These are phyloP conservation scores for Laodelphax striatellus DNA, from an alignment of 1,140 invertebrate genomes.

Conservation along the genomic window DNA sequence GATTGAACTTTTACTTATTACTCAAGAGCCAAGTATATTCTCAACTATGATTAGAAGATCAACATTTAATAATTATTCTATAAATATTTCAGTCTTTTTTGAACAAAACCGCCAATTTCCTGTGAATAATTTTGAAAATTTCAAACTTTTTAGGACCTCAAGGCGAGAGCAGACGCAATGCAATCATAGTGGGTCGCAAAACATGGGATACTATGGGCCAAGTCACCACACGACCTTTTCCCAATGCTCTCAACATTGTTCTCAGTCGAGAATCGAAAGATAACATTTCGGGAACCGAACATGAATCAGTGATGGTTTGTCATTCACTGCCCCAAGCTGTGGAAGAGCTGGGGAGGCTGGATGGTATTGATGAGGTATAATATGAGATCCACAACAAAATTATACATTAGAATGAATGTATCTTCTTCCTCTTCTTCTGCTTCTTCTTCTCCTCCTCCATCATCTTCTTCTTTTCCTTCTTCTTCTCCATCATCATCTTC, in stretches of 20 bases:
- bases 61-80: no score
- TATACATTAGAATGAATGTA: no score
- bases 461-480: no score
- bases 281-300: not conserved
- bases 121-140: not conserved
- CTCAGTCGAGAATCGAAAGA: not conserved
- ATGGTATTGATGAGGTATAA: not conserved
- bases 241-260: slow-evolving; percentile 12
- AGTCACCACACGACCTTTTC: slow-evolving; percentile 7
- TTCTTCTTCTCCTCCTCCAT: no score
- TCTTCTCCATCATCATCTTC: no score
- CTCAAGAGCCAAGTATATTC: no score
- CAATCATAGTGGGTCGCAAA: slow-evolving; percentile 12
- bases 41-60: no score
- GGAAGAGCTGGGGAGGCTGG: not conserved
- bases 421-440: no score
- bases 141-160: not conserved
- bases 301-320: slow-evolving; percentile 7
- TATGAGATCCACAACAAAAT: no score
- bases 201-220: slow-evolving; percentile 17
- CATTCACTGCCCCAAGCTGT: slow-evolving; percentile 7
- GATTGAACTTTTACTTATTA: no score
- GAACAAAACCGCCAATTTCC: no score
- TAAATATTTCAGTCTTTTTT: no score
- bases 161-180: slow-evolving; percentile 3